These are phyloP conservation scores for Trachelus troglodyta DNA, from an alignment of 2,888 invertebrate genomes.

Conservation along the genomic window DNA sequence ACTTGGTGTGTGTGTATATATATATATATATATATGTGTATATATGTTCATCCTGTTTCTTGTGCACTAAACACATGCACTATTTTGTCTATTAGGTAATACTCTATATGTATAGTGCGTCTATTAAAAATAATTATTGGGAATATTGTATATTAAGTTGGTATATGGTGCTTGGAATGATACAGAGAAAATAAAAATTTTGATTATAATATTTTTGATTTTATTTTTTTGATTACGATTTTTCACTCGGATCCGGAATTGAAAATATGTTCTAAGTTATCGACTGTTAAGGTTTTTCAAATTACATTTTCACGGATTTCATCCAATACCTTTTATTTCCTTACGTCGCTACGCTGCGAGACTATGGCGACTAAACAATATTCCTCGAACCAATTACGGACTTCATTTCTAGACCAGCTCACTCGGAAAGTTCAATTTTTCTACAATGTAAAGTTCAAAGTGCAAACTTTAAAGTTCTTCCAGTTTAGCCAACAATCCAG, in stretches of 20 bases:
- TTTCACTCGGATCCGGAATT: background rate
- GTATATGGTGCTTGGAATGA: background rate
- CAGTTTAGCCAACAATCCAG: background rate
- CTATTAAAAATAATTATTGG: too few relatives aligned
- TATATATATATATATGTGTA: background rate
- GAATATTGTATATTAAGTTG: background rate
- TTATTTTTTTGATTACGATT: background rate
- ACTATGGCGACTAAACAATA: background rate
- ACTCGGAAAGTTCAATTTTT: background rate
- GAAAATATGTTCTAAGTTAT: background rate
- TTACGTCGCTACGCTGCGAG: background rate
- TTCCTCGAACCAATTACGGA: background rate
- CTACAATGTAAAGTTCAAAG: background rate
- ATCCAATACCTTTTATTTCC: background rate
- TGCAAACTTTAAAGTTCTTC: background rate
- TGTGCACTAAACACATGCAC: background rate
- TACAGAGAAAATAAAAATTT: background rate
- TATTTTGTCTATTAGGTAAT: background rate
- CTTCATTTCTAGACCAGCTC: background rate
- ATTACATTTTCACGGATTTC: background rate
- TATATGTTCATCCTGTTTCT: background rate
- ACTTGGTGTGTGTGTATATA: background rate
- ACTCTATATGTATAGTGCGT: too few relatives aligned
- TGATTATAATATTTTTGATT: background rate
- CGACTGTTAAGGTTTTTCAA: background rate